Evolutionary conservation across 2,113 vertebrate species (phyloP), one percentile per base, ranked within the genome.

Genomic region (Rhinolophus sinicus): DNA sequence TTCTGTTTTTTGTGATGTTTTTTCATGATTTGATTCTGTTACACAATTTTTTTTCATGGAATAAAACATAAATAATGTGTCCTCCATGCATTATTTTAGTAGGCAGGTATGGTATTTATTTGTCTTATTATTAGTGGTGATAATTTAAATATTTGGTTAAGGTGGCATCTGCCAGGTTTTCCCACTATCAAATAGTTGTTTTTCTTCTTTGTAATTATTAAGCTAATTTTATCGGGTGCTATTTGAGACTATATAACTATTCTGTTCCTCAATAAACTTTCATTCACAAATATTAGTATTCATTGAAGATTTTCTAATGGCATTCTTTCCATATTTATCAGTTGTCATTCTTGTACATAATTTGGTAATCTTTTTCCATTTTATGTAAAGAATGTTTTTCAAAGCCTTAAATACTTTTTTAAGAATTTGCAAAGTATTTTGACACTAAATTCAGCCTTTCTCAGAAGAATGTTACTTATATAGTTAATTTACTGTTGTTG

Each of bases 401-500:
- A 82, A 44, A 40, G 67, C 40, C 24, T 69, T 50, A 58, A 75
- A 35, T 47, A 8, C 65, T 73, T 87, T 47, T 83, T 84, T 40
- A 94, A 60, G 38, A 90, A 77, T 77, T 94, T 90, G 28, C 16
- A 70, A 38, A 70, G 90, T 24, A 60, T 24, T 60, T 82, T 75
- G 35, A 60, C 11, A 16, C 3, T 81, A 40, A 93, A 40, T 73
- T 93, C 40, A 88, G 8, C 77, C 6, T 83, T 30, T 84, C 24
- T 77, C 28, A 76, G 38, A 40, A 88, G 38, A 83, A 76, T 22
- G 33, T 58, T 58, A 30, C 24, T 73, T 67, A 38, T 3, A 1
- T 38, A 14, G 10, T 58, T 87, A 50, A 75, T 88, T 52, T 92
- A n/a, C 10, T 67, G 0, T 50, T 87, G 28, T 87, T 54, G 64